Percentiles rank a stretch among this genome's conserved stretches.
phyloP scores from a whole-genome alignment of 2,797 vertebrate species.

The Myotis daubentonii region DNA sequence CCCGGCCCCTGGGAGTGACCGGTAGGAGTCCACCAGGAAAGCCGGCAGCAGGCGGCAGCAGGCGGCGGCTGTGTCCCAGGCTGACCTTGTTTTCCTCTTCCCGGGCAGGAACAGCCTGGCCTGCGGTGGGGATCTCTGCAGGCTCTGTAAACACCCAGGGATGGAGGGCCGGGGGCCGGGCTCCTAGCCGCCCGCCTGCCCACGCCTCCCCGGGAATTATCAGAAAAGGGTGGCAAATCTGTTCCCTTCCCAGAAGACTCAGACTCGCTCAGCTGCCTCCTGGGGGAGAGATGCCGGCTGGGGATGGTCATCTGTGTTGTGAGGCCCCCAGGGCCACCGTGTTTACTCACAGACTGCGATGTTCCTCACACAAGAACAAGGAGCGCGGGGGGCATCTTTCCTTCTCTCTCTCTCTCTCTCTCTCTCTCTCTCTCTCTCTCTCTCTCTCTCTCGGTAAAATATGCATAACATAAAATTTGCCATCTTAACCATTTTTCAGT shows the following conservation, averaged over 20 bases:
- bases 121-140: neutral
- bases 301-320: neutral
- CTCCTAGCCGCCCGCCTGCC: accelerated
- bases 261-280: neutral
- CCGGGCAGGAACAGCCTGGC: slow-evolving; percentile 45
- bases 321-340: neutral
- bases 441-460: neutral
- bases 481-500: neutral
- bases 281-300: neutral
- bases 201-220: neutral
- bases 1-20: accelerated
- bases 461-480: neutral
- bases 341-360: accelerated
- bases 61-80: slow-evolving; percentile 35
- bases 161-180: neutral
- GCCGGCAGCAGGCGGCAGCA: neutral
- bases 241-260: neutral
- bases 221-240: neutral
- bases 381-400: neutral
- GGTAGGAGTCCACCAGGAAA: neutral
- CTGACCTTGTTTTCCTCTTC: slow-evolving; percentile 74
- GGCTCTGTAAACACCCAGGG: slow-evolving; percentile 23
- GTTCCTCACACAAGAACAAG: neutral
- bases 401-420: no score
- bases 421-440: no score